Evolutionary conservation across 2,888 invertebrate genomes (phyloP).

Genomic region (Meiosimyza decipiens): DNA sequence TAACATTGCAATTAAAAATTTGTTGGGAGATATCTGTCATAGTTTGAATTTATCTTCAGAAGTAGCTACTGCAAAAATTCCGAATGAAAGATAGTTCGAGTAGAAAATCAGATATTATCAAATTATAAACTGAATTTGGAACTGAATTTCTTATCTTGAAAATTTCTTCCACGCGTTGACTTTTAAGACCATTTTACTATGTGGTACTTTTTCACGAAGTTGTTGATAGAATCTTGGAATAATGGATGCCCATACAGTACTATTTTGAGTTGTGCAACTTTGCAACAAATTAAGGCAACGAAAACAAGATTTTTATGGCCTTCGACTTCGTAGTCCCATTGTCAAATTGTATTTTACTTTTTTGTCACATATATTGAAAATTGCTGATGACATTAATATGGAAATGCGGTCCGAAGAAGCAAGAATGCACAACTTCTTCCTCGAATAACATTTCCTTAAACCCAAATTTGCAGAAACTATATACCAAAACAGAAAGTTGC

Average conservation of each 20-base stretch:
- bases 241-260: constrained; percentile 11
- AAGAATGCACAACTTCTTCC: constrained; percentile 20
- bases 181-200: background rate
- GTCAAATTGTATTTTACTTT: constrained; percentile 22
- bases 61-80: constrained; percentile 12
- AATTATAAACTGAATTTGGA: constrained; percentile 21
- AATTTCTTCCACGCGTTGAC: constrained; percentile 15
- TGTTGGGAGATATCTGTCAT: constrained; percentile 28
- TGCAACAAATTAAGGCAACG: background rate
- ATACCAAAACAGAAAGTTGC: too few relatives aligned
- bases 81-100: constrained; percentile 12
- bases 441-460: too few relatives aligned
- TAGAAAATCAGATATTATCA: constrained; percentile 17
- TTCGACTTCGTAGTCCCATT: background rate
- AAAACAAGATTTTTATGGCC: background rate
- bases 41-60: constrained; percentile 24
- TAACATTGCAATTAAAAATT: constrained; percentile 23
- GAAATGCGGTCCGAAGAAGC: constrained; percentile 38
- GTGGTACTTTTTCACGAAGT: background rate
- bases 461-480: too few relatives aligned
- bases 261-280: constrained; percentile 11
- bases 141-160: constrained; percentile 22
- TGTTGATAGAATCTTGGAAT: constrained; percentile 29
- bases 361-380: constrained; percentile 34
- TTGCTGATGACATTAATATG: constrained; percentile 28